These are phyloP conservation scores for Sardina pilchardus DNA, from an alignment of 2,113 vertebrate species.

Conservation along the genomic window DNA sequence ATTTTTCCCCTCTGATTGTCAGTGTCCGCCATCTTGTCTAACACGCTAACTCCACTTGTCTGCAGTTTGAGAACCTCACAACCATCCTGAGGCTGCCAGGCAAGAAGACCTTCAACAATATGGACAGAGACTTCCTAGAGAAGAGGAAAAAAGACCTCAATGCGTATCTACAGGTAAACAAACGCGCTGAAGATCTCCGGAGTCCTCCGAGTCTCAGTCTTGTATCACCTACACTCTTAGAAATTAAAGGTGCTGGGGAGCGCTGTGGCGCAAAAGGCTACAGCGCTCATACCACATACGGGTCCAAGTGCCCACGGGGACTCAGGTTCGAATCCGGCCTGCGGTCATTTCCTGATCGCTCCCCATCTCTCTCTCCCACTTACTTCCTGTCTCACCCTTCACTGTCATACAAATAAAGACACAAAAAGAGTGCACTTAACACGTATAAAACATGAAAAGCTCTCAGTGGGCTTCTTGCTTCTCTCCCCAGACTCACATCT, in stretches of 20 bases:
- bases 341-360: no score
- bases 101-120: conserved; percentile 99
- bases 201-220: no score
- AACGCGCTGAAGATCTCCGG: not conserved
- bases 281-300: no score
- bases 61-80: conserved; percentile 91
- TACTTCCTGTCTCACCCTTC: no score
- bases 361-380: no score
- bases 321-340: no score
- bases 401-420: no score
- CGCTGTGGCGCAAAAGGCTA: no score
- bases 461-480: not conserved
- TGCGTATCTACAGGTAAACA: conserved; percentile 89
- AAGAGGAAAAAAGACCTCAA: conserved; percentile 98
- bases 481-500: not conserved
- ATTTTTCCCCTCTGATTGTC: not conserved
- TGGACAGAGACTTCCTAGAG: conserved; percentile 97
- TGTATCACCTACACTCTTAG: no score
- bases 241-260: no score
- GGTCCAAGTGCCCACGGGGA: no score
- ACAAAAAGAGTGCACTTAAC: no score
- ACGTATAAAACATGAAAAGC: not conserved
- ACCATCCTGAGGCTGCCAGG: conserved; percentile 91
- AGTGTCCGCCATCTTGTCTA: not conserved
- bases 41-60: not conserved